These are phyloP conservation scores for Semnornis frantzii DNA, from an alignment of 2,113 vertebrate species.

Conservation along the genomic window DNA sequence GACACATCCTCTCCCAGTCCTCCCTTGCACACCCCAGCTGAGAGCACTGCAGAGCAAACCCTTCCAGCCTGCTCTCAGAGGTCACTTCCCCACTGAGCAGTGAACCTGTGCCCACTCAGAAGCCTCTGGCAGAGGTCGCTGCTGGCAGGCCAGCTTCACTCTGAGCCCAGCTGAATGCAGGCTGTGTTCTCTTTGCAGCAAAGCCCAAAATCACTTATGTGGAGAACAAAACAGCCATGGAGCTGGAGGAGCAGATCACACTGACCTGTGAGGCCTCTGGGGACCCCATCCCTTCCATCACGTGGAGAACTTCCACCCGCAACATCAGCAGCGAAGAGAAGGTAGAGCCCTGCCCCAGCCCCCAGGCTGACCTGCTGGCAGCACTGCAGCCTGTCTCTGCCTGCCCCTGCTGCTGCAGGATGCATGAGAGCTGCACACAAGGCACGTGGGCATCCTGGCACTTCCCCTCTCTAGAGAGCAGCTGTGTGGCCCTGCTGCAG, in stretches of 20 bases:
- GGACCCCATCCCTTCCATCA: slow-evolving; percentile 95
- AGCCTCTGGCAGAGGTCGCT: not conserved
- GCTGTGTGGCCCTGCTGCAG: not conserved
- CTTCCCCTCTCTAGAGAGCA: not conserved
- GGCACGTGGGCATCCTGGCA: not conserved
- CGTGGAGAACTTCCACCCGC: slow-evolving; percentile 86
- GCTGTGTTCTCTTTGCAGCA: slow-evolving; percentile 73
- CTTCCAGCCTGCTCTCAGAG: not conserved
- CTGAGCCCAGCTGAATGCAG: not conserved
- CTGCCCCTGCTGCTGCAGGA: not conserved
- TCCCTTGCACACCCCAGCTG: not conserved
- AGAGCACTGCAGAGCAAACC: not conserved
- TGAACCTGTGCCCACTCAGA: not conserved
- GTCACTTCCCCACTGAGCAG: not conserved
- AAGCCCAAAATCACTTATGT: slow-evolving; percentile 97
- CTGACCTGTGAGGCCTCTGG: slow-evolving; percentile 95
- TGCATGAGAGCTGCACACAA: not conserved
- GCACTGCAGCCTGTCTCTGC: not conserved
- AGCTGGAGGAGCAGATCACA: slow-evolving; percentile 92
- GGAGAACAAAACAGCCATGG: slow-evolving; percentile 91
- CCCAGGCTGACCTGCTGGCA: not conserved
- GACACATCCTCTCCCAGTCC: not conserved
- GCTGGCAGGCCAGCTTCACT: not conserved
- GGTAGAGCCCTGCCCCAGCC: slow-evolving; percentile 74
- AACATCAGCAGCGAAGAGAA: slow-evolving; percentile 94